Percentiles rank a stretch among this genome's conserved stretches.
Evolutionary conservation across 2,797 vertebrate genomes (phyloP).

Genomic region (Pipistrellus nathusii): DNA sequence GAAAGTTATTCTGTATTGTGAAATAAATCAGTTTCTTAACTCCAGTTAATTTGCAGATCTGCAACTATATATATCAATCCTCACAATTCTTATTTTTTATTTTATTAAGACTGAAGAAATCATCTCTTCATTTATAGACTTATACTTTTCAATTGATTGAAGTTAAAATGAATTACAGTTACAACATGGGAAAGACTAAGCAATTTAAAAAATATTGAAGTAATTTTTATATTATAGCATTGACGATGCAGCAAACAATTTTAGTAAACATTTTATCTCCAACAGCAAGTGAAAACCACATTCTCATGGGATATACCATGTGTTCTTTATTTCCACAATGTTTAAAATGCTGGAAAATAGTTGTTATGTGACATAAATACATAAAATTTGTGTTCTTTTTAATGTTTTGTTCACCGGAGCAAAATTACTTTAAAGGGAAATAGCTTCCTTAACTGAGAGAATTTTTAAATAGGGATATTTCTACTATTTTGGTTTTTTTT

Average conservation of each 20-base stretch:
- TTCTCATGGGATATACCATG: not conserved
- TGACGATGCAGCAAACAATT: conserved; percentile 41
- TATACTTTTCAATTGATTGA: not conserved
- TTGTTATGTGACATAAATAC: conserved; percentile 18
- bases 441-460: not conserved
- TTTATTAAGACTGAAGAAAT: not conserved
- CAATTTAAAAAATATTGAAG: conserved; percentile 19
- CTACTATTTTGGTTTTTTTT: conserved; percentile 1
- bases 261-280: not conserved
- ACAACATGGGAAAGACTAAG: conserved; percentile 13
- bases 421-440: not conserved
- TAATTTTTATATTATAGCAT: conserved; percentile 69
- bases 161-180: conserved; percentile 13
- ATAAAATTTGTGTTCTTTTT: not conserved
- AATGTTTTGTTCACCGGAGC: not conserved
- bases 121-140: not conserved
- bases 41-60: not conserved
- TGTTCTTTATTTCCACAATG: not conserved
- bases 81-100: conserved; percentile 50
- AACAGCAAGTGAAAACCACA: conserved; percentile 23
- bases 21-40: conserved; percentile 10
- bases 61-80: not conserved
- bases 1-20: not conserved
- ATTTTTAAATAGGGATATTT: conserved; percentile 59
- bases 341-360: conserved; percentile 52